A percentile compares a stretch with the other conserved stretches of the same genome.
These are phyloP conservation scores for Antitype chi DNA, from an alignment of 2,888 invertebrate species.

Conservation along the genomic window DNA sequence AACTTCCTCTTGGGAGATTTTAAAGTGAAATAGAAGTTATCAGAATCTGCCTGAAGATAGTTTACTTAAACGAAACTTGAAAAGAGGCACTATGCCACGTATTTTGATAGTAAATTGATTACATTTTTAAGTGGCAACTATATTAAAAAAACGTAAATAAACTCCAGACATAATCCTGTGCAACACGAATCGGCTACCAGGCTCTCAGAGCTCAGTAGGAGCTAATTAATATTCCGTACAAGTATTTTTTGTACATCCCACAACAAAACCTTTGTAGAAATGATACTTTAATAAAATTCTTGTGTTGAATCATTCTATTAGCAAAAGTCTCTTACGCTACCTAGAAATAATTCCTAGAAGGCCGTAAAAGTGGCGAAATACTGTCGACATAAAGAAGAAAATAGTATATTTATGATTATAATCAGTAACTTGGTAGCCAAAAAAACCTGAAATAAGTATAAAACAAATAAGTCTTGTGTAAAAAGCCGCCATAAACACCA, in stretches of 20 bases:
- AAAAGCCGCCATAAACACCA: too few species aligned
- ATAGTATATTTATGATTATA: too few species aligned
- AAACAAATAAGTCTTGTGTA: too few species aligned
- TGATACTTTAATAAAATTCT: conserved; percentile 37
- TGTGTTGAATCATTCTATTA: conserved; percentile 30
- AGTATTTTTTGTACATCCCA: conserved; percentile 42
- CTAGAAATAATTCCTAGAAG: background rate
- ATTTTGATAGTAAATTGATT: background rate
- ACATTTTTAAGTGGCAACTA: background rate
- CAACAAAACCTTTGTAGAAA: conserved; percentile 42
- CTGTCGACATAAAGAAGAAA: too few species aligned
- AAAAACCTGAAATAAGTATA: too few species aligned
- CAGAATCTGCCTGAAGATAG: background rate
- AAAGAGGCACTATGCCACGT: background rate
- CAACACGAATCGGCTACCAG: conserved; percentile 45
- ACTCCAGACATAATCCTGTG: conserved; percentile 29
- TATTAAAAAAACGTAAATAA: conserved; percentile 12
- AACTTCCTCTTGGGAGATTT: background rate
- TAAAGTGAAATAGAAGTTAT: background rate
- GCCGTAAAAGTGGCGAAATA: background rate
- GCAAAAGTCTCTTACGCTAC: background rate
- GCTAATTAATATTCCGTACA: conserved; percentile 54
- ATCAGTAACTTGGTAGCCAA: too few species aligned
- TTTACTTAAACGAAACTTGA: background rate
- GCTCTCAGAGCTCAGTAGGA: conserved; percentile 39